These are phyloP conservation scores for Hypotaenidia philippensis DNA, from an alignment of 2,797 vertebrate genomes.

Conservation along the genomic window DNA sequence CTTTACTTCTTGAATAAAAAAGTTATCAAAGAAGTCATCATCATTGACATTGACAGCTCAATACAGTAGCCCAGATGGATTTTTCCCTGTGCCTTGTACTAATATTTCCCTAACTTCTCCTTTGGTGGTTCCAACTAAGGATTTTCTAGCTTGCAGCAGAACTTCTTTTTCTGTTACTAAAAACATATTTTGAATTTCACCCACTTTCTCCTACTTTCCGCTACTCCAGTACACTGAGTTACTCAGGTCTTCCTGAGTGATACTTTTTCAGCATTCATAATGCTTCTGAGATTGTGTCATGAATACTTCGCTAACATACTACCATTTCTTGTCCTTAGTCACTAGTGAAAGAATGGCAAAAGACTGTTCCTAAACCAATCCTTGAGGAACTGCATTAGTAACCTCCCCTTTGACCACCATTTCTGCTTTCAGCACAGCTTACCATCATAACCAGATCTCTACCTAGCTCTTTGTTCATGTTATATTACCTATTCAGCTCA, in stretches of 20 bases:
- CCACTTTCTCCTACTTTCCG: rapidly evolving
- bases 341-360: not conserved
- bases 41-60: not conserved
- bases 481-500: not conserved
- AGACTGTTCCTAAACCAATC: not conserved
- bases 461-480: not conserved
- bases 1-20: not conserved
- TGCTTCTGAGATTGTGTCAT: not conserved
- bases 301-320: not conserved
- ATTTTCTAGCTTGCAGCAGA: not conserved
- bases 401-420: not conserved
- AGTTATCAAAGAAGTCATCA: not conserved
- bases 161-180: not conserved
- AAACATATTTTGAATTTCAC: not conserved
- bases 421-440: not conserved
- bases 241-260: not conserved
- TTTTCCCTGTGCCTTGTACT: not conserved
- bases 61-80: not conserved
- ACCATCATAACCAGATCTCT: not conserved
- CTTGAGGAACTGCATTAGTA: not conserved
- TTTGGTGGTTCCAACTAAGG: not conserved
- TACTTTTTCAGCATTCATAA: not conserved
- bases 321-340: not conserved
- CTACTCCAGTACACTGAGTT: not conserved
- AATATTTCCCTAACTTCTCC: not conserved